Evolutionary conservation across 2,797 vertebrate species (phyloP), one percentile per base, ranked within the genome.

Genomic region (Bovichtus variegatus): DNA sequence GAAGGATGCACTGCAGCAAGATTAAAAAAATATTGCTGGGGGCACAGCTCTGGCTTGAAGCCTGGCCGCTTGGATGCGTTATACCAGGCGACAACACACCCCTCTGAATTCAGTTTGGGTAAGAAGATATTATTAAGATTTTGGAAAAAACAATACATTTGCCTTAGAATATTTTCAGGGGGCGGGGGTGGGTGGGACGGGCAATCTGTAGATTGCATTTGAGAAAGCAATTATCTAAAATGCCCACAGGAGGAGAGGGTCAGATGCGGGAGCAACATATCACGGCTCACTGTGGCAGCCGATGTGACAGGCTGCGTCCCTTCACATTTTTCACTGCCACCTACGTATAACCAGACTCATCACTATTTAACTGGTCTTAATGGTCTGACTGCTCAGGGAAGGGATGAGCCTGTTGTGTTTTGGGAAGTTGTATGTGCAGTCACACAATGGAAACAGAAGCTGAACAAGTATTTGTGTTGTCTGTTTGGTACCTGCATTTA

Each of bases 191-290:
- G 16, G 0, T 2, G 43, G 55, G 21, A 15, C 6, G 3, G 3
- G 16, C 43, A 60, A 74, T 60, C 57, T 74, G 23, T 13, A 64
- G 59, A 80, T 80, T 80, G 25, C 55, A 71, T 87, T 80, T 73
- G 46, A 81, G 69, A 76, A 84, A 77, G 75, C 83, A 89, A 84
- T 91, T 87, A 88, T 82, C 36, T 58, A 65, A 83, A 80, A 86
- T 70, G 76, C 44, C 69, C 53, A 8, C 43, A 66, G 55, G 54
- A 85, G 74, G 15, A 74, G 21, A n/a, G 29, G 71, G 77, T 86
- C 70, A 78, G 69, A 70, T 71, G 55, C 47, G 15, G 11, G 55
- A 70, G 60, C 34, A 44, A 62, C 87, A 78, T 55, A 62, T 89
- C 82, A 78, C 23, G 25, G 78, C 67, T 69, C 47, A 38, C 9